Evolutionary conservation across 1,140 invertebrate genomes (phyloP).

Genomic region (Antheraea pernyi): DNA sequence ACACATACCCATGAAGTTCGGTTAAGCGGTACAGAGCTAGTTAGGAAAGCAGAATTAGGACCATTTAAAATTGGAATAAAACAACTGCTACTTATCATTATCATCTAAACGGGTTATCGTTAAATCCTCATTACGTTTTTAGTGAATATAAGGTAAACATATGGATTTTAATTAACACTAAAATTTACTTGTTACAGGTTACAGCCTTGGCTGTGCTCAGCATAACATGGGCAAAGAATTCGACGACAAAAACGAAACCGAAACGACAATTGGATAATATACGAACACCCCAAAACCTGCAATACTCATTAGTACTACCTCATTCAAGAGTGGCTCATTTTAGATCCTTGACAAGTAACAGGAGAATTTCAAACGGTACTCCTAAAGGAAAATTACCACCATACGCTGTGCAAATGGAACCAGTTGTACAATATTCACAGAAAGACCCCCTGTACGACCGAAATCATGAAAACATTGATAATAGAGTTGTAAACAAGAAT

Average conservation of each 20-base stretch:
- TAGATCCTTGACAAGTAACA: constrained; percentile 66
- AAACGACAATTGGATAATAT: constrained; percentile 76
- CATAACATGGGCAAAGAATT: constrained; percentile 64
- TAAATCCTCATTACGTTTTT: too few species aligned
- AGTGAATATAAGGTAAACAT: too few species aligned
- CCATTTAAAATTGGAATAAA: too few species aligned
- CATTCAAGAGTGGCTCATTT: constrained; percentile 76
- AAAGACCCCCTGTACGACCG: constrained; percentile 87
- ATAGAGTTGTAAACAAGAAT: constrained; percentile 69
- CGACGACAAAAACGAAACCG: constrained; percentile 71
- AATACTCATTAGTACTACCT: constrained; percentile 78
- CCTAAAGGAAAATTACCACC: constrained; percentile 79
- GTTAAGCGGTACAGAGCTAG: too few species aligned
- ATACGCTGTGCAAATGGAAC: constrained; percentile 90
- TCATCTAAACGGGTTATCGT: too few species aligned
- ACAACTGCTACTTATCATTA: too few species aligned
- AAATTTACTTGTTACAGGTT: constrained; percentile 68
- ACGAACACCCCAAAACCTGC: constrained; percentile 79
- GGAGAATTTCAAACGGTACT: constrained; percentile 73
- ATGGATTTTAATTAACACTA: neutral
- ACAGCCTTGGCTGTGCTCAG: constrained; percentile 75
- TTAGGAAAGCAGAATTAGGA: too few species aligned
- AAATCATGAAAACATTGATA: constrained; percentile 63
- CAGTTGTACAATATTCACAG: constrained; percentile 88
- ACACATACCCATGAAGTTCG: too few species aligned